phyloP scores from a whole-genome alignment of 2,888 invertebrate species.

The Euzophera pinguis region DNA sequence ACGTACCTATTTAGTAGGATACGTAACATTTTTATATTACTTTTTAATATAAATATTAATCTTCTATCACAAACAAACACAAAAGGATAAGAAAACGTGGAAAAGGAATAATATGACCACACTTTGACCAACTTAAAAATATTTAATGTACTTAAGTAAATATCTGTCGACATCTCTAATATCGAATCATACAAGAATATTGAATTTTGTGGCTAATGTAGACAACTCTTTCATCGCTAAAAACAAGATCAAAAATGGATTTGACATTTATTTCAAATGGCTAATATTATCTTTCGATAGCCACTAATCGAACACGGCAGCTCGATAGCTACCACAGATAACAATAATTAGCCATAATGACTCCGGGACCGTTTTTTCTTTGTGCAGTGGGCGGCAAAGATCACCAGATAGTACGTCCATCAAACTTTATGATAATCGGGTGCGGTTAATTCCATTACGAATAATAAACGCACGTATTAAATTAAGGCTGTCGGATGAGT shows the following conservation, averaged over 20 bases:
- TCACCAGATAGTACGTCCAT: slow-evolving; percentile 46
- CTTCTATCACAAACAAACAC: no score
- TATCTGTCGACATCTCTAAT: no score
- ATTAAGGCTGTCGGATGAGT: slow-evolving; percentile 77
- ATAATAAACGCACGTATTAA: slow-evolving; percentile 80
- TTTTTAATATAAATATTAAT: no score
- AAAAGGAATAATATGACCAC: no score
- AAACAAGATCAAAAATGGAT: background rate
- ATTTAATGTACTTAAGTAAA: no score
- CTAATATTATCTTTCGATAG: slow-evolving; percentile 8
- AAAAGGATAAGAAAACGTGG: no score
- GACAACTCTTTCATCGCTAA: background rate
- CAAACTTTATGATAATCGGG: slow-evolving; percentile 79
- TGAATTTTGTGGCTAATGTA: no score
- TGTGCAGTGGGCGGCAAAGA: slow-evolving; percentile 13
- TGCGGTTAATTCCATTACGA: slow-evolving; percentile 78
- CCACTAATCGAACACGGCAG: slow-evolving; percentile 25
- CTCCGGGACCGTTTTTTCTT: slow-evolving; percentile 18
- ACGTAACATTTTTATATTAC: no score
- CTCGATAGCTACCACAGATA: slow-evolving; percentile 76
- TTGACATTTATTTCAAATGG: background rate
- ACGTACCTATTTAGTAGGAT: no score
- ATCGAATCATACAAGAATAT: no score
- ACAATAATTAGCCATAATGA: slow-evolving; percentile 77
- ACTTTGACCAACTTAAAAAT: no score